Percentiles rank a stretch among this genome's conserved stretches.
These are phyloP conservation scores for Euura lappo DNA, from an alignment of 1,140 invertebrate genomes.

Conservation along the genomic window DNA sequence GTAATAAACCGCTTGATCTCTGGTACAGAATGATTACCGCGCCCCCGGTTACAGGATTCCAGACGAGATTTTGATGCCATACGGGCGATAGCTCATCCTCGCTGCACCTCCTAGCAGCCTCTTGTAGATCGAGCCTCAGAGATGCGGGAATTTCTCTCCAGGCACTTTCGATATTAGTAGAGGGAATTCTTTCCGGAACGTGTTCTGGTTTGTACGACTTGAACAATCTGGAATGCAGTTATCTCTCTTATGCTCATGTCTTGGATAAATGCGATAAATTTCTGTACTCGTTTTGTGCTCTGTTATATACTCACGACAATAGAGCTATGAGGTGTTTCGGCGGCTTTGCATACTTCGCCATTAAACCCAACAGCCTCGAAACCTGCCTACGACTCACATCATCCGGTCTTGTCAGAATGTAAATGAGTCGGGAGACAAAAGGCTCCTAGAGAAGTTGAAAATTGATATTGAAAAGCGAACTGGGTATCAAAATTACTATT, in stretches of 20 bases:
- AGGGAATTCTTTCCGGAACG: slow-evolving; percentile 52
- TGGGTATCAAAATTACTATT: too few relatives aligned
- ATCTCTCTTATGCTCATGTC: too few relatives aligned
- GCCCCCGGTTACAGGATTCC: neutral
- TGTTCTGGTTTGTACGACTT: slow-evolving; percentile 59
- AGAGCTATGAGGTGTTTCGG: slow-evolving; percentile 47
- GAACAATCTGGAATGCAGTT: slow-evolving; percentile 42
- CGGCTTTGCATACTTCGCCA: slow-evolving; percentile 29
- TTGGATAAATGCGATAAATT: too few relatives aligned
- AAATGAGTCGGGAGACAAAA: slow-evolving; percentile 46
- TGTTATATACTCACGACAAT: slow-evolving; percentile 39
- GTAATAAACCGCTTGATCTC: too few relatives aligned
- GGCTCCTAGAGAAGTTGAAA: slow-evolving; percentile 30
- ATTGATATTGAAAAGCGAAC: too few relatives aligned
- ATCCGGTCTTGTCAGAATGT: slow-evolving; percentile 52
- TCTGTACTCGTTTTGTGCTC: too few relatives aligned
- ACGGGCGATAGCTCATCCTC: neutral
- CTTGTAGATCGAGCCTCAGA: slow-evolving; percentile 41
- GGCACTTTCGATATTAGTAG: slow-evolving; percentile 51
- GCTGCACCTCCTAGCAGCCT: slow-evolving; percentile 25
- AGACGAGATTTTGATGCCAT: neutral
- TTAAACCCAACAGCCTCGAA: slow-evolving; percentile 35
- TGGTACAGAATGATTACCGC: neutral
- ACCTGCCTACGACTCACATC: slow-evolving; percentile 54
- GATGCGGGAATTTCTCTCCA: slow-evolving; percentile 50